Percentiles rank a stretch among this genome's conserved stretches.
phyloP scores from a whole-genome alignment of 1,140 invertebrate species.

The Lamellibrachia luymesi region DNA sequence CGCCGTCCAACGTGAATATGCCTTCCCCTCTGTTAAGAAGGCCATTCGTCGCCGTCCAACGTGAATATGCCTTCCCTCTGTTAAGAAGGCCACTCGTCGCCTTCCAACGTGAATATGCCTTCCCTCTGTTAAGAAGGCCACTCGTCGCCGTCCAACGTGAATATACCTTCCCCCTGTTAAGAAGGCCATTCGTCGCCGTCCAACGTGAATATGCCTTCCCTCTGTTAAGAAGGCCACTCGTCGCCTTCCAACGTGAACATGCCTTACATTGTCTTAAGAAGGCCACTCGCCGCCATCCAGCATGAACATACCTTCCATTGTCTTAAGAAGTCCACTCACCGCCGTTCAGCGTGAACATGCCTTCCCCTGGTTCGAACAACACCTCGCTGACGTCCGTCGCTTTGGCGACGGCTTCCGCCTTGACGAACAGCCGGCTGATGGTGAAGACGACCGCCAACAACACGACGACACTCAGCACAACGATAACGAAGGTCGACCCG shows the following conservation, averaged over 20 bases:
- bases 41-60: not conserved
- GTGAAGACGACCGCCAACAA: not conserved
- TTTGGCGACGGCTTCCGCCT: not conserved
- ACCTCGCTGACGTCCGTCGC: not conserved
- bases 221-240: not conserved
- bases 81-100: not conserved
- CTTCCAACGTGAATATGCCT: not conserved
- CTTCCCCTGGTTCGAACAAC: not conserved
- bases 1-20: not conserved
- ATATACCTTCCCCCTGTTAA: not conserved
- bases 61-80: not conserved
- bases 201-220: not conserved
- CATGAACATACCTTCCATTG: not conserved
- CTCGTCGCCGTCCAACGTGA: not conserved
- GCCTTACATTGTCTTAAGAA: not conserved
- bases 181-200: not conserved
- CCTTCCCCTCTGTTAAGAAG: not conserved
- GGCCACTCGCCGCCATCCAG: not conserved
- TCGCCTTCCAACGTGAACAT: not conserved
- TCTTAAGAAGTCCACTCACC: not conserved
- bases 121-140: not conserved
- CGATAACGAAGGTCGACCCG: not conserved
- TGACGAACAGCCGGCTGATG: not conserved
- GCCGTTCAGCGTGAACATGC: not conserved
- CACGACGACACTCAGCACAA: not conserved